Base-by-base conservation (phyloP, 1,140 invertebrate genomes). In the Drosophila varians region DNA sequence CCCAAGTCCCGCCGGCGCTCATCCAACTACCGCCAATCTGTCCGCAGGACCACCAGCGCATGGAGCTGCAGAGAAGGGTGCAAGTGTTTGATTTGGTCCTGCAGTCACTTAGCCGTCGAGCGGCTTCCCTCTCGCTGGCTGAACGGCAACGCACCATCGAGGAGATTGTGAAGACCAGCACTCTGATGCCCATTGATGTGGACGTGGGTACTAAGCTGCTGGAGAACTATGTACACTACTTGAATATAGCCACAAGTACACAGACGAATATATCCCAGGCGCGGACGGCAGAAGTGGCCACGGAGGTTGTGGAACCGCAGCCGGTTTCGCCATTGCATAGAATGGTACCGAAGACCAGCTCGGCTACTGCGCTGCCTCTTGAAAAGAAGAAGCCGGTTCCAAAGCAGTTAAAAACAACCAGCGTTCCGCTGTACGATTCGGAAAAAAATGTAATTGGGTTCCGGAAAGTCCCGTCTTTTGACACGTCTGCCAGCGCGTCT, bases 121-220 rank as follows among this genome's bases (percentile, higher is more conserved):
- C 47, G 0, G 16, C 49, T 4, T 19, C 34, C 4, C 40, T 87
- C 45, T 75, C 46, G 2, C 11, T 68, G 8, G 6, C 19, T 18
- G 83, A 87, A 14, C 74, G 82, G 6, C 60, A 87, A 26, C 23
- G 40, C 5, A 69, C 75, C 19, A 82, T 87, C 4, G 74, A 87
- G 38, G 78, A 57, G 2, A 82, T 87, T 11, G 83, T 87, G 0
- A 74, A 26, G 14, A 82, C 54, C 12, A 82, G 61, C 21, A 43
- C 43, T 1, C 8, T 87, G 1, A 38, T 74, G 36, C 56, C 82
- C 9, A 71, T 72, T 11, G 83, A 87, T 16, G 53, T 87, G 2
- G 60, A 71, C 16, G 70, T 87, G 26, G 82, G 77, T 36, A 82
- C 70, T n/a, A 87, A 87, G 14, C 23, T 87, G n/a, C 45, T 87